These are phyloP conservation scores for Sanderia malayensis DNA, from an alignment of 30 jellyfish, hydroid and myxozoan species.

Conservation along the genomic window DNA sequence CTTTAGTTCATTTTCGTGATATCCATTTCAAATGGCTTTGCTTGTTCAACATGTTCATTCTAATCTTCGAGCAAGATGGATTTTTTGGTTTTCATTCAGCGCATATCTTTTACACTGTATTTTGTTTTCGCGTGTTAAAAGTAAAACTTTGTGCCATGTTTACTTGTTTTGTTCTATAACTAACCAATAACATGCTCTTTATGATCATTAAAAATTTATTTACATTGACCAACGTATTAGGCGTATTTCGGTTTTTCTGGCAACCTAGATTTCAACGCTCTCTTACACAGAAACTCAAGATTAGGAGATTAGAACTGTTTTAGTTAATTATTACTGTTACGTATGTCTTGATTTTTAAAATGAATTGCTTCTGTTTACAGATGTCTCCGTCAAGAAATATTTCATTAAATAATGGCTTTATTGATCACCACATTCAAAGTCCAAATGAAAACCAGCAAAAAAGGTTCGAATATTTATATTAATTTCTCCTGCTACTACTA, in stretches of 20 bases:
- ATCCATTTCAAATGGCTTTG: not conserved
- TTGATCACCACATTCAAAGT: conserved; percentile 47
- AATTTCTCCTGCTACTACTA: no score
- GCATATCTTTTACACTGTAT: no score
- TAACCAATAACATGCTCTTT: conserved; percentile 55
- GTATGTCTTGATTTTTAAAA: conserved; percentile 9
- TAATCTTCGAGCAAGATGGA: not conserved
- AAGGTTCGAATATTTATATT: conserved; percentile 13
- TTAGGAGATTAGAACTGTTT: no score
- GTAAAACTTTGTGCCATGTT: not conserved
- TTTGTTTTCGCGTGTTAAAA: not conserved
- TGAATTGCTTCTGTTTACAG: conserved; percentile 66
- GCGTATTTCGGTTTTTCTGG: not conserved
- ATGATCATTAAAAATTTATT: conserved; percentile 55
- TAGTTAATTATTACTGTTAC: no score
- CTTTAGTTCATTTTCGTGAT: not conserved
- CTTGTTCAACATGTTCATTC: not conserved
- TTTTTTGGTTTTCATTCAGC: conserved; percentile 2
- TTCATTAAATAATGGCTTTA: conserved; percentile 50
- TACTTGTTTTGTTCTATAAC: not conserved
- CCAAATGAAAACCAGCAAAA: conserved; percentile 30
- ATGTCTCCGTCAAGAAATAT: conserved; percentile 63
- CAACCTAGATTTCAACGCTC: not conserved
- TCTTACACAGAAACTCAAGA: conserved; percentile 8
- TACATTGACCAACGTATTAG: conserved; percentile 31